phyloP scores from a whole-genome alignment of 2,888 invertebrate species.

The Polylopha cassiicola region DNA sequence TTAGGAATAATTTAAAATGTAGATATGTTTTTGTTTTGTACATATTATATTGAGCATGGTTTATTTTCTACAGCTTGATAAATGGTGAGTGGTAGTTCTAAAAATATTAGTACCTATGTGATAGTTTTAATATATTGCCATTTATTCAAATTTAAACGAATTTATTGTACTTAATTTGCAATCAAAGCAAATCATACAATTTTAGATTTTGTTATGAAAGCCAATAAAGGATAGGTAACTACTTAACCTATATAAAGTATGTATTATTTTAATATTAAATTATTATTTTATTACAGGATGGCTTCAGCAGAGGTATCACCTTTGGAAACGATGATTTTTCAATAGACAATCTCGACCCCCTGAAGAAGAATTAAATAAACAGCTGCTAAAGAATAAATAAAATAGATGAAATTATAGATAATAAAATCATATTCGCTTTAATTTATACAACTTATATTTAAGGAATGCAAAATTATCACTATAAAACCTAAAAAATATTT shows the following conservation, averaged over 20 bases:
- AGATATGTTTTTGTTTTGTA: conserved; percentile 17
- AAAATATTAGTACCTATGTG: not conserved
- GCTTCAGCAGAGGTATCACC: conserved; percentile 90
- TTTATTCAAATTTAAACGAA: no score
- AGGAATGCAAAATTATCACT: conserved; percentile 44
- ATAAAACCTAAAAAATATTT: conserved; percentile 36
- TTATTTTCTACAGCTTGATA: conserved; percentile 44
- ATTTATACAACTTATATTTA: conserved; percentile 49
- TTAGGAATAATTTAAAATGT: conserved; percentile 5
- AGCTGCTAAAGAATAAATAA: conserved; percentile 30
- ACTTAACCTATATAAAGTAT: no score
- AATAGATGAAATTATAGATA: conserved; percentile 32
- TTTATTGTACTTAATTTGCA: no score
- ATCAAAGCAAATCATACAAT: no score
- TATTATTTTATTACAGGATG: conserved; percentile 81
- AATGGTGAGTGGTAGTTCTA: conserved; percentile 44
- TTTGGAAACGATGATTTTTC: conserved; percentile 96
- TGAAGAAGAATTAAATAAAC: conserved; percentile 83
- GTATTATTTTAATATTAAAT: no score
- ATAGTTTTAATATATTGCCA: not conserved
- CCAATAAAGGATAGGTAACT: no score
- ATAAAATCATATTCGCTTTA: conserved; percentile 40
- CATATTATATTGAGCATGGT: conserved; percentile 25
- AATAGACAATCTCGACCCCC: conserved; percentile 94
- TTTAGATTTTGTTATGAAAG: no score